These are phyloP conservation scores for Chloroceryle amazona DNA, from an alignment of 2,797 vertebrate species.

Conservation along the genomic window DNA sequence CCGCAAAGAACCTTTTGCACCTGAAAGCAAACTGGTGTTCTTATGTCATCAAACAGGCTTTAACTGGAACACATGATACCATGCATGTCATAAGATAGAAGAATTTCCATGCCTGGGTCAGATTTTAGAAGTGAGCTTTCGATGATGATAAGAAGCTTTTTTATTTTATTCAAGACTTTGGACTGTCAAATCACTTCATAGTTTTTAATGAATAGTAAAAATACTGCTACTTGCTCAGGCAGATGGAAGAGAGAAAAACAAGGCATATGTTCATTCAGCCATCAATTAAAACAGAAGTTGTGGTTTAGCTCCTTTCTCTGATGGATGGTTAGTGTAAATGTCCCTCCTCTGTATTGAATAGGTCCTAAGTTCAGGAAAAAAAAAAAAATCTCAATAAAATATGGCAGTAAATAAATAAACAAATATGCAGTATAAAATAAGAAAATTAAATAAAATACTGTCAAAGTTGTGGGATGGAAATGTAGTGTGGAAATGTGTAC, in stretches of 20 bases:
- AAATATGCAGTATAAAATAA: neutral
- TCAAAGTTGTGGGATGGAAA: neutral
- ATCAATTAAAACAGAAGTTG: neutral
- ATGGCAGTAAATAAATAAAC: neutral
- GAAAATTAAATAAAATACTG: neutral
- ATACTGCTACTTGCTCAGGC: neutral
- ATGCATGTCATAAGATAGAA: neutral
- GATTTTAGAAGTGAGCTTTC: neutral
- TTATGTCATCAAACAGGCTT: neutral
- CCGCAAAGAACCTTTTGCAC: neutral
- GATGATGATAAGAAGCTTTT: neutral
- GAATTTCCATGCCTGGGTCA: neutral
- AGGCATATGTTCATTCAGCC: neutral
- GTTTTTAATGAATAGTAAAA: neutral
- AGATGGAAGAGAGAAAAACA: neutral
- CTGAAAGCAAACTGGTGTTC: neutral
- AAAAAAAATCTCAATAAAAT: neutral
- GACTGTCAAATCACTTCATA: neutral
- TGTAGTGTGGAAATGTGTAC: neutral
- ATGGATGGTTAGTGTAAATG: neutral
- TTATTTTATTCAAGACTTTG: neutral
- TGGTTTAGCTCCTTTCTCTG: neutral
- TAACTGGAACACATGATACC: neutral
- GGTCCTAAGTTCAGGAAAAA: neutral
- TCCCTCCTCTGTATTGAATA: neutral